Evolutionary conservation across 2,113 vertebrate species (phyloP), one percentile per base, ranked within the genome.

Genomic region (Hucho hucho): DNA sequence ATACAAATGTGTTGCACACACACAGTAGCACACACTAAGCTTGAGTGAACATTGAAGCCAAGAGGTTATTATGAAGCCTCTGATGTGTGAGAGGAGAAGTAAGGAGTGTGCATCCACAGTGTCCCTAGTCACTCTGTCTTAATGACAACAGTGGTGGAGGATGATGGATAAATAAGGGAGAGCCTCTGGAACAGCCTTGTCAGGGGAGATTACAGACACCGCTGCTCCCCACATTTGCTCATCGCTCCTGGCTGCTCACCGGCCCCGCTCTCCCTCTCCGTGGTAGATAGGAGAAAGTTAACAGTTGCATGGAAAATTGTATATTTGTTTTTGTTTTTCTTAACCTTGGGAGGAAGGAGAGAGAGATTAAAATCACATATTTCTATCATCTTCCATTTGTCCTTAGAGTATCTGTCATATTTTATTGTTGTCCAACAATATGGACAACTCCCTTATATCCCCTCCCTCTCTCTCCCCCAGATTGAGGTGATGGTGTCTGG

Each of bases 401-500:
- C 3, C 16, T 53, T 53, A 11, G 49, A 53, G 16, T 53, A 53
- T 53, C 49, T 43, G 37, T 18, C 49, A 11, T 43, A 53, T 14
- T 53, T 32, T 32, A 32, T 18, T 53, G 5, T 53, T 53, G 16
- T 53, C 16, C 16, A 53, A 53, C 49, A 53, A 53, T 53, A 53
- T 53, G 49, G 49, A 53, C 49, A 53, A 53, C 49, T 53, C 16
- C 49, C 49, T 53, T 14, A 53, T 26, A 18, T 25, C 25, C 64
- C 12, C 64, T 25, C 25, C 26, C 6, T 13, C 28, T 66, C 25
- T 26, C 28, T 29, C 18, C 64, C 26, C 26, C 82, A 96, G 95
- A 79, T 90, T 0, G 90, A 95, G 65, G 79, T 84, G 46, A 82
- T 87, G n/a, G n/a, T 85, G 78, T 74, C 81, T 86, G 88, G 87